These are phyloP conservation scores for Zootoca vivipara DNA, from an alignment of 2,113 vertebrate genomes.

Conservation along the genomic window DNA sequence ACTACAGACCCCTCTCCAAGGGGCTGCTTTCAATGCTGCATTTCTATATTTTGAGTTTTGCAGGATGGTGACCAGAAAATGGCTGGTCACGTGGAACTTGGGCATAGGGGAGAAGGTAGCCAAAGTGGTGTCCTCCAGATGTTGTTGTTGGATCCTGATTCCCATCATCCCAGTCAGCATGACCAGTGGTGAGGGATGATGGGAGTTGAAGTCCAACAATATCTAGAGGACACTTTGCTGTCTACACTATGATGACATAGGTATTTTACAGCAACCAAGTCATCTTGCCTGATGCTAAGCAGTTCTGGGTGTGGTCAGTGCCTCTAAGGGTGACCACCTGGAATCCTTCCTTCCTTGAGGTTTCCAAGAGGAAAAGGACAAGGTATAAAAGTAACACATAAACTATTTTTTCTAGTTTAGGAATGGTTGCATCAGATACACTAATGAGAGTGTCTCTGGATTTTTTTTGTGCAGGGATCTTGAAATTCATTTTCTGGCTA, in stretches of 20 bases:
- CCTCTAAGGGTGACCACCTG: no score
- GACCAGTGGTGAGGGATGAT: no score
- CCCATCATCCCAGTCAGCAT: no score
- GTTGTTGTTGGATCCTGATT: no score
- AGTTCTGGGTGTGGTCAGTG: neutral
- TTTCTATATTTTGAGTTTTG: neutral
- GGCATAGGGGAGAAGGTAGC: neutral
- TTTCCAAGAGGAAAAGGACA: neutral
- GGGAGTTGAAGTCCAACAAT: no score
- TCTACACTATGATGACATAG: no score
- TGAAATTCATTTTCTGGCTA: neutral
- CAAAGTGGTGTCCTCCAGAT: no score
- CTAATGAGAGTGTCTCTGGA: neutral
- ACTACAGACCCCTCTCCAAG: fast-evolving
- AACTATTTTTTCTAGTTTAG: neutral
- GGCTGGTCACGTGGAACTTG: neutral
- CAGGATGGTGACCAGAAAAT: neutral
- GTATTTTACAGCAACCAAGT: neutral
- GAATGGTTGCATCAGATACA: neutral
- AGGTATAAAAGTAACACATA: neutral
- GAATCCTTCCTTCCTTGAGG: neutral
- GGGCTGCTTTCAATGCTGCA: neutral
- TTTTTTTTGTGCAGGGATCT: neutral
- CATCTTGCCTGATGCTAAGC: neutral
- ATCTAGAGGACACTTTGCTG: no score